Evolutionary conservation across 1,140 invertebrate genomes (phyloP), one percentile per base, ranked within the genome.

Genomic region (Leptonema lineaticorne): DNA sequence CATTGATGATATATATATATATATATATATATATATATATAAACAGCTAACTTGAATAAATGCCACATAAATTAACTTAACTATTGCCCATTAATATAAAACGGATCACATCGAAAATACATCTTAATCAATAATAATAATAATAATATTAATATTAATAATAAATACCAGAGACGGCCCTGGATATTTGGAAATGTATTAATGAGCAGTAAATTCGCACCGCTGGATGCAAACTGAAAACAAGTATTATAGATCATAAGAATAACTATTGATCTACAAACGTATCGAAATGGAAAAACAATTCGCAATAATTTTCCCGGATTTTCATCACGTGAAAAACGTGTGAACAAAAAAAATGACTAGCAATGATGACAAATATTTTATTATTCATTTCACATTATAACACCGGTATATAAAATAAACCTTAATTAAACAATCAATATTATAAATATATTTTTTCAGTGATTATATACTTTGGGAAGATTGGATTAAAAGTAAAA

Each of bases 291-390:
- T 41, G 2, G 2, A 41, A 41, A 41, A 4, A n/a, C n/a, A n/a
- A n/a, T n/a, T n/a, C n/a, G n/a, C n/a, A n/a, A n/a, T n/a, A n/a
- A n/a, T n/a, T n/a, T n/a, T n/a, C n/a, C n/a, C n/a, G n/a, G n/a
- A n/a, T n/a, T n/a, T n/a, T n/a, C n/a, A n/a, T n/a, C n/a, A n/a
- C n/a, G n/a, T n/a, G n/a, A n/a, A n/a, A n/a, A n/a, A n/a, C n/a
- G n/a, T n/a, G n/a, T n/a, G n/a, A n/a, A n/a, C n/a, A n/a, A 68
- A 48, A 68, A 37, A 37, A 63, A 58, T 30, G 67, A 68, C 67
- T 68, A 68, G 67, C 56, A 45, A 67, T 46, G 26, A 41, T n/a
- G n/a, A 37, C 5, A 37, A 41, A 41, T 16, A 41, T 37, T 16
- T 33, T n/a, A 41, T 14, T 41, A 41, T 41, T 41, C 2, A 41